Conservation (phyloP, 2,113 vertebrate genomes). For the Myxocyprinus asiaticus region DNA sequence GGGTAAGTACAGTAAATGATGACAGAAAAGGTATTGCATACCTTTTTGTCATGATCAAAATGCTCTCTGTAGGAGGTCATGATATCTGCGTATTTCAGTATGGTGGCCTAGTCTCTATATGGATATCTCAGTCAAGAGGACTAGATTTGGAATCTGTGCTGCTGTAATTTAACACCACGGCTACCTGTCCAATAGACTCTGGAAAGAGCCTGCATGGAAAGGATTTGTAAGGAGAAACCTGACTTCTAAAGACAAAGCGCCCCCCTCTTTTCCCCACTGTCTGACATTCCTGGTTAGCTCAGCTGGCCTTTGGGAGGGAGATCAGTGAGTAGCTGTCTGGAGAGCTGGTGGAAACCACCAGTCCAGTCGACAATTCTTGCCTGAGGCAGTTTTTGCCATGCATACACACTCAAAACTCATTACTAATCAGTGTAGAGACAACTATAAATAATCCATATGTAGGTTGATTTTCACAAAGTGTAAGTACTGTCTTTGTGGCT, state of each 20-base stretch:
- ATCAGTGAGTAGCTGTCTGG: background rate
- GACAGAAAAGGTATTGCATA: background rate
- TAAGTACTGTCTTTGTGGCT: no score
- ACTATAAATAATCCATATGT: no score
- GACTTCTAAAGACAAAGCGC: constrained; percentile 19
- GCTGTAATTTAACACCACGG: constrained; percentile 12
- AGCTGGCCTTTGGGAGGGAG: constrained; percentile 23
- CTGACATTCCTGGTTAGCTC: constrained; percentile 10
- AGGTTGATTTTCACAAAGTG: no score
- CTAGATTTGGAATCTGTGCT: constrained; percentile 18
- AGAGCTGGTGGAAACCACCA: background rate
- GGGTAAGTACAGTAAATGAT: no score
- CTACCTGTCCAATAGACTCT: constrained; percentile 30
- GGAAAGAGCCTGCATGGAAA: constrained; percentile 28
- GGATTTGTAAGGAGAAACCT: constrained; percentile 50
- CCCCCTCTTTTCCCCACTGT: background rate
- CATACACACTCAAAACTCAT: background rate
- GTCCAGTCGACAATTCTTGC: background rate
- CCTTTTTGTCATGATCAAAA: background rate
- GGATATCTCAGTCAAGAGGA: constrained; percentile 11
- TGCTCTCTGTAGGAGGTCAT: background rate
- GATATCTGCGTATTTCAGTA: constrained; percentile 3
- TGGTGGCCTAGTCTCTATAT: constrained; percentile 1
- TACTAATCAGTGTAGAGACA: no score
- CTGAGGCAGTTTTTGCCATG: constrained; percentile 5